Percentiles rank a stretch among this genome's conserved stretches.
These are phyloP conservation scores for Bujurquina vittata DNA, from an alignment of 2,113 vertebrate genomes.

Conservation along the genomic window DNA sequence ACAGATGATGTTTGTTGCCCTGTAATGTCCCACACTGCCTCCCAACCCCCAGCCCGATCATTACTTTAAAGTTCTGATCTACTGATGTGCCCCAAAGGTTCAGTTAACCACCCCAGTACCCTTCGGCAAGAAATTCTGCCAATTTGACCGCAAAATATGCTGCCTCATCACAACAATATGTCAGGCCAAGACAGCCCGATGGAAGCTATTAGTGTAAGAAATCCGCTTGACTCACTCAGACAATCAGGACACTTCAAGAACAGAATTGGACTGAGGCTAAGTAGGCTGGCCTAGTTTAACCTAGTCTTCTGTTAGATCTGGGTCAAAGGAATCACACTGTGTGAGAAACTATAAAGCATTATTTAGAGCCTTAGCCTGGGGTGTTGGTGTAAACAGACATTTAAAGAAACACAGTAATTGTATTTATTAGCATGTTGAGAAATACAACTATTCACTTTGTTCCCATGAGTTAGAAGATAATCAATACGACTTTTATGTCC, in stretches of 20 bases:
- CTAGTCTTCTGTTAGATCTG: background rate
- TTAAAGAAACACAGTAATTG: background rate
- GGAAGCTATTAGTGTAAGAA: conserved; percentile 67
- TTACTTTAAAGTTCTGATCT: conserved; percentile 71
- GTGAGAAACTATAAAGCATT: conserved; percentile 40
- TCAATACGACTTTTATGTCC: background rate
- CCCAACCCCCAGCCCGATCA: conserved; percentile 31
- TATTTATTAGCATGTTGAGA: background rate
- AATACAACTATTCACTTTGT: background rate
- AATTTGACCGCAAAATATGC: conserved; percentile 67
- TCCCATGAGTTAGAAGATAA: background rate
- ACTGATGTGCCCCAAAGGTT: conserved; percentile 44
- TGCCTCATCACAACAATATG: conserved; percentile 58
- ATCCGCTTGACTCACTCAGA: conserved; percentile 55
- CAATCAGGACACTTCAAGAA: conserved; percentile 34
- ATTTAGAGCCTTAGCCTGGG: conserved; percentile 4
- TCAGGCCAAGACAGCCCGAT: conserved; percentile 38
- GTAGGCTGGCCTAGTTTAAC: background rate
- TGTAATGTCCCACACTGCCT: conserved; percentile 44
- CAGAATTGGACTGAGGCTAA: conserved; percentile 19
- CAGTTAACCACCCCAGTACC: conserved; percentile 35
- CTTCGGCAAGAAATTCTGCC: conserved; percentile 39
- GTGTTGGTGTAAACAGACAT: conserved; percentile 8
- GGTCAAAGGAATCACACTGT: conserved; percentile 46
- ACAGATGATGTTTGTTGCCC: conserved; percentile 72